Conservation (phyloP, 2,113 vertebrate genomes). For the Pitta sordida region DNA sequence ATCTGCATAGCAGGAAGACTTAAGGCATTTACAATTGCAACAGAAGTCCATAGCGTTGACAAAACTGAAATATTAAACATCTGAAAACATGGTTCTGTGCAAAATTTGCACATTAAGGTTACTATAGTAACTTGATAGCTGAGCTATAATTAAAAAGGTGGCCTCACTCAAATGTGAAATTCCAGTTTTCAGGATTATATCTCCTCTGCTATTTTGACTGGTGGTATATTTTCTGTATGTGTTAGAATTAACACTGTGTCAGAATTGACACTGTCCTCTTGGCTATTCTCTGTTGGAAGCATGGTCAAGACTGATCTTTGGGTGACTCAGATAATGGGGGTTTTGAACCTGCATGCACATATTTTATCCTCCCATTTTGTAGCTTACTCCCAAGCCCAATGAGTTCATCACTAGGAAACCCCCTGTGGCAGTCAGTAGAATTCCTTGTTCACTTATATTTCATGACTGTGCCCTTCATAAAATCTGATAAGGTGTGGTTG, state of each 20-base stretch:
- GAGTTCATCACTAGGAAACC: background rate
- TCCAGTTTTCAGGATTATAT: background rate
- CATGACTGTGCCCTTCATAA: background rate
- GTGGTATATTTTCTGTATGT: background rate
- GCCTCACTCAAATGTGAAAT: background rate
- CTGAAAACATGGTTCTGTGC: background rate
- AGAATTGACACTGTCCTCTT: background rate
- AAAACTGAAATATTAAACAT: background rate
- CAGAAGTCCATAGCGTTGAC: background rate
- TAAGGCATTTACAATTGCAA: background rate
- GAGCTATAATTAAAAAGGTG: background rate
- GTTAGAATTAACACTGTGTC: background rate
- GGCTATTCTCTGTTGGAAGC: background rate
- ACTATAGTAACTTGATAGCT: background rate
- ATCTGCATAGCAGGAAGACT: background rate
- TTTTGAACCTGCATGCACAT: background rate
- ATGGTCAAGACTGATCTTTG: background rate
- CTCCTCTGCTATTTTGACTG: background rate
- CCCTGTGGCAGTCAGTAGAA: background rate
- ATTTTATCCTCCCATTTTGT: background rate
- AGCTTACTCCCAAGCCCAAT: background rate
- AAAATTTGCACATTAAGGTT: background rate
- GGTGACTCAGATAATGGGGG: background rate
- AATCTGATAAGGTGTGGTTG: background rate
- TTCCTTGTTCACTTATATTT: background rate